Evolutionary conservation across 2,888 invertebrate genomes (phyloP).

Genomic region (Anorthoa munda): DNA sequence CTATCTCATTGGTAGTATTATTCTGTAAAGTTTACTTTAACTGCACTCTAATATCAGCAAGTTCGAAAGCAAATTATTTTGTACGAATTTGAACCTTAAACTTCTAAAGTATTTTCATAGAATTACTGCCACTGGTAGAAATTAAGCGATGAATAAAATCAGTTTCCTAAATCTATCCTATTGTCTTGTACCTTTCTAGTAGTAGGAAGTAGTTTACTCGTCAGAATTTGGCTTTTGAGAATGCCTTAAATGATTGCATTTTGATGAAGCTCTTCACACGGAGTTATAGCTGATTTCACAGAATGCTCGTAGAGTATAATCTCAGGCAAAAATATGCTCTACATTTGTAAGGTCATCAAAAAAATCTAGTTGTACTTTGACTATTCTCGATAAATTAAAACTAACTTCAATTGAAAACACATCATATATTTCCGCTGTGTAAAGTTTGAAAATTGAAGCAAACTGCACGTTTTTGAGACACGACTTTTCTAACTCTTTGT

Average conservation of each 20-base stretch:
- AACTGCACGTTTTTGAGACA: constrained; percentile 42
- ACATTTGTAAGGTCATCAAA: neutral
- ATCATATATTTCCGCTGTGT: neutral
- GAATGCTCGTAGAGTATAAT: too few species aligned
- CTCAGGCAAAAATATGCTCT: neutral
- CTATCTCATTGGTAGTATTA: neutral
- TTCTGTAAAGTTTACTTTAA: neutral
- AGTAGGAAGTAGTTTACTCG: neutral
- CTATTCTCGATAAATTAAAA: neutral
- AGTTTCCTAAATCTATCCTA: neutral
- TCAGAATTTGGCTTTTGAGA: neutral
- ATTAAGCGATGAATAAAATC: neutral
- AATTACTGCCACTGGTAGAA: neutral
- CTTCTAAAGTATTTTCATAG: neutral
- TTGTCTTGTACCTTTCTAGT: neutral
- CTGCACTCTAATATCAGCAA: too few species aligned
- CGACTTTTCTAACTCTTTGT: constrained; percentile 42
- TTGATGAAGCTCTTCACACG: neutral
- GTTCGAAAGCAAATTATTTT: neutral
- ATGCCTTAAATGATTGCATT: neutral
- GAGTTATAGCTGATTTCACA: neutral
- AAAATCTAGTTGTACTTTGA: neutral
- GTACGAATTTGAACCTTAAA: neutral
- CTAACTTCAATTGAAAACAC: neutral
- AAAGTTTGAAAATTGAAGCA: constrained; percentile 38